These are phyloP conservation scores for Coelinius sp. DNA, from an alignment of 2,888 invertebrate genomes.

Conservation along the genomic window DNA sequence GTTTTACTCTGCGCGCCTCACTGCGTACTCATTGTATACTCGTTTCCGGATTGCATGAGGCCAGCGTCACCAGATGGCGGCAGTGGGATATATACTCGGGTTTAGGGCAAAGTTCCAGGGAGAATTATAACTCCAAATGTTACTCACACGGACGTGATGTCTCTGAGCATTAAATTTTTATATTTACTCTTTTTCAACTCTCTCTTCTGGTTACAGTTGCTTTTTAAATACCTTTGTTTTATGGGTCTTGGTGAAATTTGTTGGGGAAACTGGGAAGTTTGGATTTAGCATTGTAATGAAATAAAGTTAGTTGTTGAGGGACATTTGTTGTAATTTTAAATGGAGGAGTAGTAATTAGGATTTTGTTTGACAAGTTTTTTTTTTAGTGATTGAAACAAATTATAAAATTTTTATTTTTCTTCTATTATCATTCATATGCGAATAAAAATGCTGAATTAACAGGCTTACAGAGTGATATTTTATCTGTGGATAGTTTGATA, in stretches of 20 bases:
- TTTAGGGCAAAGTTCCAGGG: background rate
- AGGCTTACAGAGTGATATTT: background rate
- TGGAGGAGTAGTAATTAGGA: background rate
- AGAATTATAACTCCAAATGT: slow-evolving; percentile 18
- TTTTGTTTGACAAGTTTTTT: background rate
- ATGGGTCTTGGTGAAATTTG: background rate
- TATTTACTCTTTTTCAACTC: background rate
- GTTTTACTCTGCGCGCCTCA: background rate
- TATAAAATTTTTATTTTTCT: background rate
- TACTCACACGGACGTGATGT: background rate
- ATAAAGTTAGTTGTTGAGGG: background rate
- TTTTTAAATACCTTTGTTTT: background rate
- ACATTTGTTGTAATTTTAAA: background rate
- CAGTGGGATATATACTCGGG: background rate
- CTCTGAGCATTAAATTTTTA: background rate
- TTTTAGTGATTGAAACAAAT: background rate
- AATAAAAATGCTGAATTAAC: background rate
- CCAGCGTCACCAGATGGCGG: slow-evolving; percentile 29
- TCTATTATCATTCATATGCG: background rate
- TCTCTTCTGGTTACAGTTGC: background rate
- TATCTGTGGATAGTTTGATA: background rate
- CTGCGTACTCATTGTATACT: background rate
- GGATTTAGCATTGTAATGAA: background rate
- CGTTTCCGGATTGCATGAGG: slow-evolving; percentile 1
- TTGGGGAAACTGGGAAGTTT: background rate